phyloP scores from a whole-genome alignment of 2,888 invertebrate species.

The Lepidonotus clava region DNA sequence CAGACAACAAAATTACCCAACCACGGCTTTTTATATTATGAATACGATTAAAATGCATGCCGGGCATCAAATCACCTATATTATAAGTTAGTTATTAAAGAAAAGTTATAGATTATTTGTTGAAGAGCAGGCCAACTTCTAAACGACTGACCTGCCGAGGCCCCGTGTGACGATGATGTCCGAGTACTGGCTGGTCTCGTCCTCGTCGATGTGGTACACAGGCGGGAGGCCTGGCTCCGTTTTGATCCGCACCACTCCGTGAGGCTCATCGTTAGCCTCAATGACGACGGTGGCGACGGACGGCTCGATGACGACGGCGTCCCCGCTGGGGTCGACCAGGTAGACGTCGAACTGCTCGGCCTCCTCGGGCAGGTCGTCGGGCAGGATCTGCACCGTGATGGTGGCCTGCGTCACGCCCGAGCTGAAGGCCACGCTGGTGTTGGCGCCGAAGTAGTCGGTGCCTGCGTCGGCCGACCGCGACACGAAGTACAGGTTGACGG shows the following conservation, averaged over 20 bases:
- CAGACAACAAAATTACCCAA: too few relatives aligned
- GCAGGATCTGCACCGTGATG: slow-evolving; percentile 71
- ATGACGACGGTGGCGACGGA: slow-evolving; percentile 70
- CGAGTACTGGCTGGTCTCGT: slow-evolving; percentile 61
- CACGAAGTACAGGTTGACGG: slow-evolving; percentile 68
- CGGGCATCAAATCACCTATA: too few relatives aligned
- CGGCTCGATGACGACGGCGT: slow-evolving; percentile 68
- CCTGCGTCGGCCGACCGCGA: slow-evolving; percentile 66
- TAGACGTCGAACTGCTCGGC: slow-evolving; percentile 69
- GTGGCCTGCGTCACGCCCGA: slow-evolving; percentile 66
- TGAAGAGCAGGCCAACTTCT: too few relatives aligned
- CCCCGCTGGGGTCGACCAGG: slow-evolving; percentile 68
- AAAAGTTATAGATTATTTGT: too few relatives aligned
- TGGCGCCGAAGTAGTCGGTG: slow-evolving; percentile 69
- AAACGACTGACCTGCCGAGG: too few relatives aligned
- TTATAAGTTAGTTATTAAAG: too few relatives aligned
- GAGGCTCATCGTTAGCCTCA: slow-evolving; percentile 76
- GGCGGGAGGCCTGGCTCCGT: slow-evolving; percentile 33
- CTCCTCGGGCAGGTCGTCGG: slow-evolving; percentile 73
- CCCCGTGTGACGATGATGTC: slow-evolving; percentile 48
- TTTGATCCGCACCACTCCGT: slow-evolving; percentile 73
- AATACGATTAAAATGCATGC: too few relatives aligned
- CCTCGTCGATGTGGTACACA: slow-evolving; percentile 69
- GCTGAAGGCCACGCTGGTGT: slow-evolving; percentile 71
- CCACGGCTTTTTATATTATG: too few relatives aligned